phyloP scores from a whole-genome alignment of 1,140 invertebrate genomes.

The Oryzaephilus surinamensis region DNA sequence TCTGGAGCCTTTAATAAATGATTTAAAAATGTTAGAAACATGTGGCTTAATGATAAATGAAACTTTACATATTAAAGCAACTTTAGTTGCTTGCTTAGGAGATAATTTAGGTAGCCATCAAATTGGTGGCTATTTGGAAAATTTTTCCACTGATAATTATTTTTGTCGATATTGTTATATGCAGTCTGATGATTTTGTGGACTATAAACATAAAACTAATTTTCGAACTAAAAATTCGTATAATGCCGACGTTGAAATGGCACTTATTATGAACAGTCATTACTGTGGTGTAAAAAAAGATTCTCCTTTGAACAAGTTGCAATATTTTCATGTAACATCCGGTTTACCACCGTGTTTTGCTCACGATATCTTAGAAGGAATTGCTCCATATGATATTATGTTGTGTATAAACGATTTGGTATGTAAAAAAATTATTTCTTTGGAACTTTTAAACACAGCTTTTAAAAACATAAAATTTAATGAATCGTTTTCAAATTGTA shows the following conservation, averaged over 20 bases:
- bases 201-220: neutral
- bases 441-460: neutral
- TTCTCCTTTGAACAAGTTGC: slow-evolving; percentile 2
- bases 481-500: neutral
- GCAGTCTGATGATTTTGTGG: slow-evolving; percentile 1
- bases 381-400: slow-evolving; percentile 7
- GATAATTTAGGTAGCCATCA: slow-evolving; percentile 20
- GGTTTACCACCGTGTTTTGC: slow-evolving; percentile 8
- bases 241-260: slow-evolving; percentile 3
- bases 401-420: slow-evolving; percentile 4
- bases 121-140: slow-evolving; percentile 18
- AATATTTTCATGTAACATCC: slow-evolving; percentile 7
- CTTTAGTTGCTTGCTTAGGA: slow-evolving; percentile 6
- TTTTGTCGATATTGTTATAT: slow-evolving; percentile 18
- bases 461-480: slow-evolving; percentile 1
- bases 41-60: slow-evolving; percentile 16
- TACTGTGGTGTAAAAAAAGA: slow-evolving; percentile 4
- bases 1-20: slow-evolving; percentile 24
- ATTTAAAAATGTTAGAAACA: slow-evolving; percentile 27
- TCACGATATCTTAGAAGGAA: slow-evolving; percentile 10
- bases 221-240: slow-evolving; percentile 2
- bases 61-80: slow-evolving; percentile 4
- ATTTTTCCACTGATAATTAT: slow-evolving; percentile 9
- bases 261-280: neutral
- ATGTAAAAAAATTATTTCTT: slow-evolving; percentile 1